Evolutionary conservation across 1,140 invertebrate species (phyloP), one percentile per base, ranked within the genome.

Genomic region (Megathymus violae): DNA sequence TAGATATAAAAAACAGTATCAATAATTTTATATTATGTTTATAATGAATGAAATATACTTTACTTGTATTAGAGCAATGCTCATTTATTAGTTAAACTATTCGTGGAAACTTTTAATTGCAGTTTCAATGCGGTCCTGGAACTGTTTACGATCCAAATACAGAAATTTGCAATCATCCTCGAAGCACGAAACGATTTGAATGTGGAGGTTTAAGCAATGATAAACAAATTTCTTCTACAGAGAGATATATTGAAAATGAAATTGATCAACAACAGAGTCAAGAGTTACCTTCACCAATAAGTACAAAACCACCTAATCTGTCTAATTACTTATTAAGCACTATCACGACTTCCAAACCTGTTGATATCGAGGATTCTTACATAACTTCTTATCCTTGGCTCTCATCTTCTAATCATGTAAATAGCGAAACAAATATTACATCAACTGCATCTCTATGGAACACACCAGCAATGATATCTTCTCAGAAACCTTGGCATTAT

Each of bases 61-160:
- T n/a, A n/a, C n/a, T n/a, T n/a, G n/a, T n/a, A n/a, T n/a, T n/a
- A n/a, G n/a, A n/a, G n/a, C n/a, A n/a, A n/a, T n/a, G n/a, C n/a
- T n/a, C n/a, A n/a, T n/a, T n/a, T n/a, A n/a, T n/a, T n/a, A n/a
- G n/a, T n/a, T n/a, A n/a, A n/a, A n/a, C n/a, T n/a, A n/a, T n/a
- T n/a, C n/a, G n/a, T n/a, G n/a, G n/a, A n/a, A n/a, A n/a, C n/a
- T 51, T 66, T 14, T 48, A 58, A 34, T 94, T 94, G 60, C 91
- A 92, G 87, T 96, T 95, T 76, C 92, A 94, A 82, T 96, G 95
- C 77, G 94, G 93, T 0, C 90, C 92, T 40, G 95, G 94, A 19
- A 96, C 95, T 1, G 94, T 96, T 5, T 96, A 94, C 62, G 95
- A 96, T 72, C 92, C 93, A 10, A 86, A 92, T 0, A 92, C 89